phyloP scores from a whole-genome alignment of 1,140 invertebrate genomes.

The Aphelinus atriplicis region DNA sequence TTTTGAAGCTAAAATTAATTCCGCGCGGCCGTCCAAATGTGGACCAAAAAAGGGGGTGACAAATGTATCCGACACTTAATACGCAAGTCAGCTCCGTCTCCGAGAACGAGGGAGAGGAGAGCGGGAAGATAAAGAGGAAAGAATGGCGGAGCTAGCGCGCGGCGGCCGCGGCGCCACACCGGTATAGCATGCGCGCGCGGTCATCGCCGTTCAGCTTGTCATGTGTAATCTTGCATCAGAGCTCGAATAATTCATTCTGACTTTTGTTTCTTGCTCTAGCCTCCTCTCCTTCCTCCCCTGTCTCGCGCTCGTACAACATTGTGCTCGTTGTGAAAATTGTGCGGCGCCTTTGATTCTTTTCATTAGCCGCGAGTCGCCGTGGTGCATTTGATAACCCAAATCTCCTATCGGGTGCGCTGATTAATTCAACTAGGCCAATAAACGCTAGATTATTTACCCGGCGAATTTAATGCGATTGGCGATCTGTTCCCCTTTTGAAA shows the following conservation, averaged over 20 bases:
- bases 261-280: neutral
- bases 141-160: slow-evolving; percentile 21
- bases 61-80: slow-evolving; percentile 48
- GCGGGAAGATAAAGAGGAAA: slow-evolving; percentile 8
- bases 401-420: no score
- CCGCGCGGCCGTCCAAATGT: no score
- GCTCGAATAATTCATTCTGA: slow-evolving; percentile 29
- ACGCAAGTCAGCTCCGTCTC: slow-evolving; percentile 50
- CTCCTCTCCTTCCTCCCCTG: neutral
- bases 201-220: slow-evolving; percentile 14
- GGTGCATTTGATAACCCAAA: no score
- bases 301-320: neutral
- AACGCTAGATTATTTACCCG: no score
- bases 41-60: no score
- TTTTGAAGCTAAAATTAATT: neutral
- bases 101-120: neutral
- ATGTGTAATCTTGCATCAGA: slow-evolving; percentile 36
- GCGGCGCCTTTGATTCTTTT: neutral
- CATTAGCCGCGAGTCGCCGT: no score
- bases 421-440: no score
- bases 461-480: no score
- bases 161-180: neutral
- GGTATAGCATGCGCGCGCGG: slow-evolving; percentile 1
- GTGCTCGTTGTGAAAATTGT: slow-evolving; percentile 23
- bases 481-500: no score